Evolutionary conservation across 1,140 invertebrate species (phyloP).

Genomic region (Neelides sp.): DNA sequence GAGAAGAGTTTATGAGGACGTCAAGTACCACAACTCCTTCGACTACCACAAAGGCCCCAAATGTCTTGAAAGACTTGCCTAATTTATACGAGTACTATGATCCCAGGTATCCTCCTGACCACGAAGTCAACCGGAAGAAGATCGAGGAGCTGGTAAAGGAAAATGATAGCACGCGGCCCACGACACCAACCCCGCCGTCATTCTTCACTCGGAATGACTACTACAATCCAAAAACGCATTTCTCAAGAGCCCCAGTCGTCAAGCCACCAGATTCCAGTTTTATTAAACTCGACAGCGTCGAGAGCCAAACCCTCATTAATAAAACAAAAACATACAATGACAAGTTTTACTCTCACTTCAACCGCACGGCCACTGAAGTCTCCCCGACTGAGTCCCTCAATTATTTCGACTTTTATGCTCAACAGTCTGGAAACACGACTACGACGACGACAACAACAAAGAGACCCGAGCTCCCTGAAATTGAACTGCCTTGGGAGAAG

Average conservation of each 20-base stretch:
- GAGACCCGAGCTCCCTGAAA: neutral
- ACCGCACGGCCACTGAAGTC: constrained; percentile 2
- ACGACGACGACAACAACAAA: no score
- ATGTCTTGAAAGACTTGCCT: no score
- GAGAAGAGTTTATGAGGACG: neutral
- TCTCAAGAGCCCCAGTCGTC: no score
- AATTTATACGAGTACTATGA: no score
- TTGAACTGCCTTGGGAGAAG: neutral
- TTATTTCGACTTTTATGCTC: neutral
- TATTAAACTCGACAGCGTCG: neutral
- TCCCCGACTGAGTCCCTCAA: neutral
- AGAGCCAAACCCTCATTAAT: constrained; percentile 1
- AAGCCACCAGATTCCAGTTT: no score
- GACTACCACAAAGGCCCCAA: neutral
- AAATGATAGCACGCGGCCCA: constrained; percentile 38
- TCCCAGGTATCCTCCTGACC: constrained; percentile 28
- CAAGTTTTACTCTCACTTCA: constrained; percentile 23
- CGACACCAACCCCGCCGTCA: constrained; percentile 2
- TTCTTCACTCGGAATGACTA: constrained; percentile 7
- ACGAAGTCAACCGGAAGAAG: constrained; percentile 50
- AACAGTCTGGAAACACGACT: no score
- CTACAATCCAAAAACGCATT: constrained; percentile 14
- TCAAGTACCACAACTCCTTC: neutral
- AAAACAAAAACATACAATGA: constrained; percentile 15
- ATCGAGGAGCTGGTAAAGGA: constrained; percentile 24